Evolutionary conservation across 2,113 vertebrate species (phyloP), one percentile per base, ranked within the genome.

Genomic region (Psilopsiagon aurifrons): DNA sequence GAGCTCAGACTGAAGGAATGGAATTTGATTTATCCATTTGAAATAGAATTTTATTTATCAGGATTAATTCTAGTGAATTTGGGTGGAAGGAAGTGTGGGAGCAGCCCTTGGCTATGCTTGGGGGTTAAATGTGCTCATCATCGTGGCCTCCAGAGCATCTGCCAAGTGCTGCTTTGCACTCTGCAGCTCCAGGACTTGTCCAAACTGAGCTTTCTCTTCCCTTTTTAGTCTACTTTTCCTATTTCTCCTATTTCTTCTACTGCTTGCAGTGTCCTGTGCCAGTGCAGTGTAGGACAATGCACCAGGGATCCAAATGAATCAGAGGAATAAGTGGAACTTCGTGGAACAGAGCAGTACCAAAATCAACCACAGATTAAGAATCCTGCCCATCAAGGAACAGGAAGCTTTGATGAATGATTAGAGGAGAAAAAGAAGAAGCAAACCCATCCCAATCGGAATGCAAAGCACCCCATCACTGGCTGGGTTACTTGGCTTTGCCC

Each of bases 221-320:
- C 4, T 79, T 86, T 69, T 43, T 43, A 25, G 11, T n/a, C 39
- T 17, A 6, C 7, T 64, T 77, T 7, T 6, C 17, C 37, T 3
- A 1, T 22, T 73, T 43, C 37, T 59, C 41, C 33, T 28, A 3
- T 35, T 59, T 59, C 33, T 59, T 59, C 57, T 52, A 77, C 14
- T 29, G 5, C 24, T 33, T 86, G 13, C 22, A 27, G 46, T 10
- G 11, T 41, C 51, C 37, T n/a, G 47, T 13, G 46, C 16, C 81
- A 37, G 5, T 8, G 5, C 13, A 9, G 18, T 0, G 1, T 5
- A 59, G 33, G 57, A 59, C 57, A 59, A 7, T 7, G 33, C n/a
- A 35, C 13, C 11, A 43, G 41, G 15, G 24, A 75, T 18, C 24
- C 27, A 67, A 80, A 69, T 0, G 3, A 59, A 55, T 29, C 0